Evolutionary conservation across 2,113 vertebrate species (phyloP).

Genomic region (Erinaceus europaeus): DNA sequence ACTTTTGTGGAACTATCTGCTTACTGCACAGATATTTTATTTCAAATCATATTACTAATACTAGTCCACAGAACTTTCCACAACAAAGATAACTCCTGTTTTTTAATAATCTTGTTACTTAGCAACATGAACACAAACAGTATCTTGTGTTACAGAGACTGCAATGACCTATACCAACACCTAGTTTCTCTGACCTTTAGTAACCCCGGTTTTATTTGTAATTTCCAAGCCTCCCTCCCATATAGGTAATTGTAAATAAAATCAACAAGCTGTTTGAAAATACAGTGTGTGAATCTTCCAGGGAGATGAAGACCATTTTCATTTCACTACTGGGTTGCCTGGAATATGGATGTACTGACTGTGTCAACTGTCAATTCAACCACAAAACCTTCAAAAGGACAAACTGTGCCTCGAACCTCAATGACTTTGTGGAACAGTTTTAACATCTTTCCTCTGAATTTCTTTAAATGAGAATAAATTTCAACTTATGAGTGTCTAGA

Average conservation of each 20-base stretch:
- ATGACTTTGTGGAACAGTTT: background rate
- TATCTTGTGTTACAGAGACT: background rate
- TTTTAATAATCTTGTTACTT: background rate
- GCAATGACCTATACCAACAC: background rate
- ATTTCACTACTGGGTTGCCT: background rate
- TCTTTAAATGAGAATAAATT: background rate
- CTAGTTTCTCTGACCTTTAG: background rate
- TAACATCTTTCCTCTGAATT: background rate
- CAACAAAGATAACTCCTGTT: background rate
- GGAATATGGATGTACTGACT: background rate
- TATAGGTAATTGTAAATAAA: too few relatives aligned
- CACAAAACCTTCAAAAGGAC: background rate
- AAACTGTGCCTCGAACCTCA: background rate
- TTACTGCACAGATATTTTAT: background rate
- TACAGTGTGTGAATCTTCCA: background rate
- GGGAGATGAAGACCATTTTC: background rate
- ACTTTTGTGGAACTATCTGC: background rate
- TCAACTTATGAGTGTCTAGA: background rate
- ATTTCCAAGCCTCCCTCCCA: background rate
- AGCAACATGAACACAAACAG: slow-evolving; percentile 3
- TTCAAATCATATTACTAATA: background rate
- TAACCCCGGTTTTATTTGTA: background rate
- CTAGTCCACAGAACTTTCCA: background rate
- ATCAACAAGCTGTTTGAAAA: background rate
- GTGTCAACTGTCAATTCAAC: background rate